Evolutionary conservation across 37 sponge, comb jelly and placozoan species (phyloP), one percentile per base, ranked within the genome.

Genomic region (Crambe crambe): DNA sequence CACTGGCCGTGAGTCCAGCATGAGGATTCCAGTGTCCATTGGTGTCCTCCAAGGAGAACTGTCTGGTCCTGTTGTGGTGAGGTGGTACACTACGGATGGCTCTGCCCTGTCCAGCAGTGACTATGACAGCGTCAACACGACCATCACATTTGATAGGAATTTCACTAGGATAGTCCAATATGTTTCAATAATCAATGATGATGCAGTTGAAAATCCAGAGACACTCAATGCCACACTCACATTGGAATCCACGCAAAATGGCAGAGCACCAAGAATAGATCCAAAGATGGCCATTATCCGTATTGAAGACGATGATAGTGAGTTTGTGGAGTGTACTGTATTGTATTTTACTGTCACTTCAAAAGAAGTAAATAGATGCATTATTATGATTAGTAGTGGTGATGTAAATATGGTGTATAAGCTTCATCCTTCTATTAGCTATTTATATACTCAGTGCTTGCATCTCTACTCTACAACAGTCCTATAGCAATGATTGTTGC

Each of bases 1-100:
- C 12, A 6, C 54, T 42, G 80, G 40, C 25, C 22, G 12, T 42
- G 80, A 79, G 47, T 42, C 35, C 12, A 56, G 8, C 6, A 68
- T 44, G 15, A 20, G 37, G 31, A 25, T 67, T 29, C n/a, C 38
- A 26, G 30, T 67, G 8, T 25, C 47, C 1, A 61, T 80, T 36
- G 81, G 5, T 12, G 81, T 80, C 9, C 4, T 18, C 9, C 18
- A 56, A 9, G 81, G 81, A 4, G 42, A 57, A 15, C 81, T 80
- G 72, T n/a, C 36, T 8, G 36, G 31, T 21, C 65, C 73, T 27
- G 60, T 82, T 18, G 31, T 27, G 17, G 34, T 82, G 44, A 73
- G 29, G 4, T 31, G 72, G 12, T 38, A n/a, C 21, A 73, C 83
- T 63, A 26, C 10, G 37, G 83, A 82, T 61, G 74, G 43, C n/a